Evolutionary conservation across 1,140 invertebrate genomes (phyloP).

Genomic region (Drosophila tristis): DNA sequence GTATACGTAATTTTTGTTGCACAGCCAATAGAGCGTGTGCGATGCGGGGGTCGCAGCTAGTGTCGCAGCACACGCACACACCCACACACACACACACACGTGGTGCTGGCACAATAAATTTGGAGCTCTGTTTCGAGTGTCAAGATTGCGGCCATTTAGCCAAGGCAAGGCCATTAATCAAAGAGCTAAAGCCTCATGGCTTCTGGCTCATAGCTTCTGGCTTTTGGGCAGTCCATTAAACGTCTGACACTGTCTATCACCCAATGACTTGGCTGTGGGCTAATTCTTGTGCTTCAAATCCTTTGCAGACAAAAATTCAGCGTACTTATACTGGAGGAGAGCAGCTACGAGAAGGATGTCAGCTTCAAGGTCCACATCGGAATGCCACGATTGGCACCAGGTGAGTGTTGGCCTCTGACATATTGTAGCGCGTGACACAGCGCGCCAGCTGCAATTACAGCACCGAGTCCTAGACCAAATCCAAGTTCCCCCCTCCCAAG

Average conservation of each 20-base stretch:
- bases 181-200: constrained; percentile 22
- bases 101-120: constrained; percentile 72
- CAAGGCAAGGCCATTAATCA: constrained; percentile 59
- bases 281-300: constrained; percentile 19
- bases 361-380: constrained; percentile 96
- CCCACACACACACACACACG: constrained; percentile 25
- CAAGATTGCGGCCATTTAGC: constrained; percentile 69
- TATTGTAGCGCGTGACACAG: background rate
- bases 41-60: background rate
- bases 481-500: background rate
- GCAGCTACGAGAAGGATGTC: constrained; percentile 99
- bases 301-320: constrained; percentile 93
- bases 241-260: background rate
- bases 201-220: constrained; percentile 15
- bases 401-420: constrained; percentile 86
- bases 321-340: constrained; percentile 96
- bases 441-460: constrained; percentile 38
- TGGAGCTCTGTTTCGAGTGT: constrained; percentile 57
- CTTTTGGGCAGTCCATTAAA: constrained; percentile 35
- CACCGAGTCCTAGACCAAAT: constrained; percentile 28
- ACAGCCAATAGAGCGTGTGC: background rate
- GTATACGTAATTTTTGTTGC: constrained; percentile 54
- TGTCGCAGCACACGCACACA: constrained; percentile 38
- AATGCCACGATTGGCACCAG: constrained; percentile 93
- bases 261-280: background rate